Evolutionary conservation across 1,140 invertebrate genomes (phyloP), one percentile per base, ranked within the genome.

Genomic region (Sipha flava): DNA sequence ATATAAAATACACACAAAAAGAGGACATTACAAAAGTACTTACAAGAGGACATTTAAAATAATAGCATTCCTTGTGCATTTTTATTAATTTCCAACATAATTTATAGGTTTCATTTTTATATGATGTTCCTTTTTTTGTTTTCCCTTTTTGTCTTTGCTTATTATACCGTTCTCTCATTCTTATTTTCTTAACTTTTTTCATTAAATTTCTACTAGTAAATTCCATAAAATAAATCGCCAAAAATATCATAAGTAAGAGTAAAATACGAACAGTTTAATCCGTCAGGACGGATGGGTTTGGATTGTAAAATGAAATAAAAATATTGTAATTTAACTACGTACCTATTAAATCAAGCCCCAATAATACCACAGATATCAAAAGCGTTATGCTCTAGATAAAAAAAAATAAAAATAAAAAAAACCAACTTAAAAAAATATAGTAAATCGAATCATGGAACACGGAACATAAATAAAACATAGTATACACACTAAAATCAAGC

Each of bases 131-230:
- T 18, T 2, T 16, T 43, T 26, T 43, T 18, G 10, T 29, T 29
- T 0, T 9, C 37, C n/a, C n/a, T 6, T 12, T 66, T 43, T 43
- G 21, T 43, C 21, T 64, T 64, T 37, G 5, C 59, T 66, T 66
- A 66, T 66, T 37, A 66, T 66, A 43, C 26, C 37, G 14, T 47
- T 16, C 43, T 18, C 37, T 40, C 34, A 3, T 40, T 1, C 14
- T 59, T n/a, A 16, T 18, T 70, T n/a, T 47, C 43, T 70, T 47
- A 45, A 70, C 66, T 70, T 70, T 70, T 70, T 70, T 70, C 43
- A 45, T 70, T 70, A 70, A 29, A 47, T 47, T 70, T 70, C 26
- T 31, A 45, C 64, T 26, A 23, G 37, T 40, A 66, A 66, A 66
- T 66, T 66, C 64, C 64, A 23, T 40, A 40, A 43, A 66, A 66